phyloP scores from a whole-genome alignment of 2,888 invertebrate species.

The Branchipolynoe longqiensis region DNA sequence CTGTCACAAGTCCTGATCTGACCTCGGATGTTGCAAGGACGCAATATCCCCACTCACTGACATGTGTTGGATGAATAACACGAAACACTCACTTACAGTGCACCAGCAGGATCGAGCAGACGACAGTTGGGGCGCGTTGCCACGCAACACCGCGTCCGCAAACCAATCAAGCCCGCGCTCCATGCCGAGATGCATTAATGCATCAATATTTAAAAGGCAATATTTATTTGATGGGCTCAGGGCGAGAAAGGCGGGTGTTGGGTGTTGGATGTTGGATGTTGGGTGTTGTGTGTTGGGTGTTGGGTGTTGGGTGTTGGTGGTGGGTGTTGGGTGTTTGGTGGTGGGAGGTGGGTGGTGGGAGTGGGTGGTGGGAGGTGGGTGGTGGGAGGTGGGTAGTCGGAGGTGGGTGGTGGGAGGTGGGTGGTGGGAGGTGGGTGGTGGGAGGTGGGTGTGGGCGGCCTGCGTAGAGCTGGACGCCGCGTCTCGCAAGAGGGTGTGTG shows the following conservation, averaged over 20 bases:
- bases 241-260: not conserved
- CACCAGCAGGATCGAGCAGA: too few species aligned
- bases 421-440: not conserved
- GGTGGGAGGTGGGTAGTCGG: not conserved
- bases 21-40: too few species aligned
- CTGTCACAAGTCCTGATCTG: too few species aligned
- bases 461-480: too few species aligned
- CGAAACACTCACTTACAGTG: not conserved
- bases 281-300: not conserved
- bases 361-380: not conserved
- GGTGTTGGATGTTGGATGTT: not conserved
- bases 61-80: not conserved
- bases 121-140: too few species aligned
- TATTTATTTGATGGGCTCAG: constrained; percentile 31
- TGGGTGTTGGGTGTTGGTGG: not conserved
- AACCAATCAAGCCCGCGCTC: constrained; percentile 7
- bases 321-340: not conserved
- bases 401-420: not conserved
- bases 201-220: constrained; percentile 48
- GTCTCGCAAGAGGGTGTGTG: too few species aligned
- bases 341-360: not conserved
- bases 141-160: not conserved
- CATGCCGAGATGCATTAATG: constrained; percentile 2
- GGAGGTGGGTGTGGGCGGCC: not conserved
- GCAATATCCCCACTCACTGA: not conserved